Percentiles rank a stretch among this genome's conserved stretches.
Conservation (phyloP, 2,888 invertebrate genomes). For the Crocallis elinguaria region DNA sequence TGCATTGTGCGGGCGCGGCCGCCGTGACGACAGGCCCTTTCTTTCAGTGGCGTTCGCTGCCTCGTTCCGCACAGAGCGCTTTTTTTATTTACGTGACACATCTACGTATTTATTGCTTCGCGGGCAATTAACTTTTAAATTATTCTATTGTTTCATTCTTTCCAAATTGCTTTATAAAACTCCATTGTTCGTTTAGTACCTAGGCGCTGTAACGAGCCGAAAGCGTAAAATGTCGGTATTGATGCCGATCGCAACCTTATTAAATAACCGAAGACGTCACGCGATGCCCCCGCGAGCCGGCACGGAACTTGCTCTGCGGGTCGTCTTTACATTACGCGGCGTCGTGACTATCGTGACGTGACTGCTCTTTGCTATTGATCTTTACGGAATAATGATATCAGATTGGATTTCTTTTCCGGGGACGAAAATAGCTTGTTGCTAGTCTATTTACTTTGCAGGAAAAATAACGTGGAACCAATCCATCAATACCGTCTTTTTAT, state of each 20-base stretch:
- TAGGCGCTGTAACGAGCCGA: conserved; percentile 37
- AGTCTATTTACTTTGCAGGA: conserved; percentile 8
- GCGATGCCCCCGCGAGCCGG: conserved; percentile 58
- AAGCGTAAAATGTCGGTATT: conserved; percentile 45
- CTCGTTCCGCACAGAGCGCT: conserved; percentile 68
- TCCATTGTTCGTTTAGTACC: conserved; percentile 38
- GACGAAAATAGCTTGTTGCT: conserved; percentile 23
- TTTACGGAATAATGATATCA: conserved; percentile 30
- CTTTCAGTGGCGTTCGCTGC: conserved; percentile 52
- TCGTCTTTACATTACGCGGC: conserved; percentile 35
- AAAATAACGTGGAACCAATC: conserved; percentile 4
- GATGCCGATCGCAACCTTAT: conserved; percentile 54
- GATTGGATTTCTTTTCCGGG: conserved; percentile 27
- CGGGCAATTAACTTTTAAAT: conserved; percentile 76
- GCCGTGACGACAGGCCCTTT: conserved; percentile 70
- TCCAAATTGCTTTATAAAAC: conserved; percentile 39
- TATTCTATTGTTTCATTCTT: conserved; percentile 60
- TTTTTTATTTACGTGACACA: conserved; percentile 74
- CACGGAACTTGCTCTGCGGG: conserved; percentile 40
- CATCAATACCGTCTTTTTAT: conserved; percentile 10
- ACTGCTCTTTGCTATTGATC: conserved; percentile 44
- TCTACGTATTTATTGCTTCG: conserved; percentile 75
- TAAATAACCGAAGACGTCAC: conserved; percentile 69
- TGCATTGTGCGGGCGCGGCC: conserved; percentile 67
- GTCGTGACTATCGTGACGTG: conserved; percentile 45